Conservation (phyloP, 2,888 invertebrate species). For the Pimpla rufipes region DNA sequence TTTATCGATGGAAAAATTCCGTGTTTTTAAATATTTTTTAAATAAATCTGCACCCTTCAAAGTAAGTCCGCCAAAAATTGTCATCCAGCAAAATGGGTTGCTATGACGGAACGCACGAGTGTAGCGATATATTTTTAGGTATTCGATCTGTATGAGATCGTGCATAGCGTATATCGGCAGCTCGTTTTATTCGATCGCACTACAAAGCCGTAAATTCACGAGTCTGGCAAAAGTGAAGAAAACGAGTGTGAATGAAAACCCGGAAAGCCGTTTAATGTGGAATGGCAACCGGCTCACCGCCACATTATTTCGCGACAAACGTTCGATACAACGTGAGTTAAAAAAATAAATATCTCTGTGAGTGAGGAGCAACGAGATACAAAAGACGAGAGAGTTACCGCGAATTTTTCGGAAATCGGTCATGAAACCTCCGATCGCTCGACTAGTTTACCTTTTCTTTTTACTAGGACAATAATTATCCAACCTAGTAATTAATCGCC, state of each 20-base stretch:
- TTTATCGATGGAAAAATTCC: not conserved
- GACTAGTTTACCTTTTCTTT: slow-evolving; percentile 43
- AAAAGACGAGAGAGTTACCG: slow-evolving; percentile 2
- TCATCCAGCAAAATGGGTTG: too few relatives aligned
- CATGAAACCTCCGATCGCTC: slow-evolving; percentile 26
- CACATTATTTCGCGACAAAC: not conserved
- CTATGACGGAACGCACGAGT: not conserved
- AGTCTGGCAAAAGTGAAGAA: not conserved
- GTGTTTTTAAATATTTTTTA: too few relatives aligned
- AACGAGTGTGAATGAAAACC: not conserved
- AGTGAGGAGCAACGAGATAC: slow-evolving; percentile 11
- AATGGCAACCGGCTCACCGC: not conserved
- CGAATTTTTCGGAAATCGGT: slow-evolving; percentile 4
- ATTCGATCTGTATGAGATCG: not conserved
- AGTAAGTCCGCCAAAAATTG: too few relatives aligned
- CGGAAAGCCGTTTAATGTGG: not conserved
- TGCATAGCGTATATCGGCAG: not conserved
- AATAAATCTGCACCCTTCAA: not conserved
- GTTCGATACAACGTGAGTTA: slow-evolving; percentile 30
- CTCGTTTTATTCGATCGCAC: not conserved
- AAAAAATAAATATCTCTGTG: slow-evolving; percentile 60
- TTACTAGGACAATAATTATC: slow-evolving; percentile 11
- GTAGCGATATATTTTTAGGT: not conserved
- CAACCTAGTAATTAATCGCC: not conserved
- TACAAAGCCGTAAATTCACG: not conserved